These are phyloP conservation scores for Yasuhikotakia modesta DNA, from an alignment of 2,797 vertebrate species.

Conservation along the genomic window DNA sequence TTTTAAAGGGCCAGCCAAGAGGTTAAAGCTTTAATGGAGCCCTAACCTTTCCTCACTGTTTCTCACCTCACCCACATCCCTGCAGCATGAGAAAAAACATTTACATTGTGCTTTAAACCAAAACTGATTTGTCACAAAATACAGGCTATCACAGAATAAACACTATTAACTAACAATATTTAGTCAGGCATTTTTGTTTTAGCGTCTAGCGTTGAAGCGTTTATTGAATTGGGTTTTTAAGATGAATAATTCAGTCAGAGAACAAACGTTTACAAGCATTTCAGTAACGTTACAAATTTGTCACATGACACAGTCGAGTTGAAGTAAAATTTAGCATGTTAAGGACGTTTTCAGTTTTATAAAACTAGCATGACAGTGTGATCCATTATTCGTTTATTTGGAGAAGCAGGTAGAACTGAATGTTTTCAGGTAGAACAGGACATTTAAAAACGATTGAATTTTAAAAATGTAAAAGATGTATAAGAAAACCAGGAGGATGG, in stretches of 20 bases:
- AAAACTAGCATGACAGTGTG: background rate
- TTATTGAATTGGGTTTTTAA: background rate
- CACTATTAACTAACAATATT: conserved; percentile 38
- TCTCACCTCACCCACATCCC: conserved; percentile 49
- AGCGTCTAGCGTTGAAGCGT: no score
- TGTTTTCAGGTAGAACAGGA: no score
- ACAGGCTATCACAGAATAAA: conserved; percentile 41
- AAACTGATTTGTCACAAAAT: conserved; percentile 47
- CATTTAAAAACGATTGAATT: no score
- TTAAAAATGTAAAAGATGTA: no score
- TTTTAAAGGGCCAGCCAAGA: conserved; percentile 72
- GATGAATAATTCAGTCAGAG: background rate
- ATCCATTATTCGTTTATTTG: no score
- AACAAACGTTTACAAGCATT: background rate
- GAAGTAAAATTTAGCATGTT: background rate
- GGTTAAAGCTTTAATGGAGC: conserved; percentile 62
- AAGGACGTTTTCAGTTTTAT: background rate
- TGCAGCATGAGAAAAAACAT: conserved; percentile 52
- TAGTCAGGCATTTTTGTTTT: conserved; percentile 8
- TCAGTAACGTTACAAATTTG: conserved; percentile 17
- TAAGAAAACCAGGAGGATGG: no score
- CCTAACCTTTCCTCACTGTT: conserved; percentile 51
- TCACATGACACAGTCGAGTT: conserved; percentile 18
- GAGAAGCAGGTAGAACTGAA: background rate
- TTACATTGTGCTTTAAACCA: conserved; percentile 31